A percentile compares a stretch with the other conserved stretches of the same genome.
Evolutionary conservation across 2,797 vertebrate genomes (phyloP).

Genomic region (Eidolon dupreanum): DNA sequence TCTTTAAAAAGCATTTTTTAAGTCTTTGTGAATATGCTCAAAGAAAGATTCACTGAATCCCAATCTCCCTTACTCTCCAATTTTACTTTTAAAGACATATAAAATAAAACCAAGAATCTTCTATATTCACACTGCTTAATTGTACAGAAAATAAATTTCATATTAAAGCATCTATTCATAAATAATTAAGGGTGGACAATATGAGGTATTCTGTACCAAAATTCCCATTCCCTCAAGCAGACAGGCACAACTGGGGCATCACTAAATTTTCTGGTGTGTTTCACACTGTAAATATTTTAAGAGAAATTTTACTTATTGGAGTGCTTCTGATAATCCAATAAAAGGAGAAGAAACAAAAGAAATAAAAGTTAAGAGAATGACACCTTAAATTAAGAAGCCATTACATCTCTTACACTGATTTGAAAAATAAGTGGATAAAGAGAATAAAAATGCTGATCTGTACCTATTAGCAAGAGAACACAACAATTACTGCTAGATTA

Average conservation of each 20-base stretch:
- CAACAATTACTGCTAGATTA: neutral
- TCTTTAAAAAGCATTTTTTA: neutral
- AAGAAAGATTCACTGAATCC: neutral
- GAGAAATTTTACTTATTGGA: neutral
- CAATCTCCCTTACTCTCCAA: neutral
- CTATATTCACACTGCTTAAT: neutral
- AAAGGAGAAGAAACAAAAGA: neutral
- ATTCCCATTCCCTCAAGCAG: neutral
- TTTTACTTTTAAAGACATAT: neutral
- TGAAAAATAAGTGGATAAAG: neutral
- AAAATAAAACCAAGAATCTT: neutral
- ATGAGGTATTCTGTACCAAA: neutral
- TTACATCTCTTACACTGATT: slow-evolving; percentile 26
- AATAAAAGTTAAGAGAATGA: neutral
- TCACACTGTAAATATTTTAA: neutral
- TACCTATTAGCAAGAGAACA: neutral
- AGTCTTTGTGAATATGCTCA: neutral
- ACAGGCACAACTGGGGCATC: neutral
- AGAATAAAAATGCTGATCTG: neutral
- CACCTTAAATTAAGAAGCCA: slow-evolving; percentile 12
- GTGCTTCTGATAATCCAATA: neutral
- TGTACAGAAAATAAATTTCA: neutral
- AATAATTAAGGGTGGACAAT: neutral
- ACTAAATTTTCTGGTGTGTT: neutral
- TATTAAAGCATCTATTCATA: neutral